Evolutionary conservation across 1,140 invertebrate genomes (phyloP), one percentile per base, ranked within the genome.

Genomic region (Caenorhabditis latens): DNA sequence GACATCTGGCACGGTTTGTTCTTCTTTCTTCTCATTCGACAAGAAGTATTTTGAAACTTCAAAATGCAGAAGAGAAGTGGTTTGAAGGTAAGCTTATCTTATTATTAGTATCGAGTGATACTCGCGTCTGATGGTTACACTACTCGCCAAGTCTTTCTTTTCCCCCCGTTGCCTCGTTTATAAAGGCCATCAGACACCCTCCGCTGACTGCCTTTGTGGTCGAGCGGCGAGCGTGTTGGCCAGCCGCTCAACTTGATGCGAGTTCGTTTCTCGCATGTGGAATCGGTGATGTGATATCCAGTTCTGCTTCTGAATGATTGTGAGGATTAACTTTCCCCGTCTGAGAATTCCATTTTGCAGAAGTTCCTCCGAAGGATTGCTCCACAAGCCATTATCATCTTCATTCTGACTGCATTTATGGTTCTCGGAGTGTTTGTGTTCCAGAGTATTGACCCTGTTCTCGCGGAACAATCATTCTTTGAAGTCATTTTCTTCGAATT

Each of bases 251-350:
- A 48, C 16, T 21, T 21, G 13, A 13, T 79, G 71, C 71, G 71
- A 50, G 71, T 79, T 79, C 71, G n/a, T 16, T 53, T 13, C 71
- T 79, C 71, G 71, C 71, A 14, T n/a, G 43, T 21, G 71, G 71
- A 79, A 50, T 79, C 71, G 21, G 65, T 79, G 71, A 79, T 79
- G 71, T 50, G 16, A 79, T 50, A 79, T 79, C 71, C 71, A 79
- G 71, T 79, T 79, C 71, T 79, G 71, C 71, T 79, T 53, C 71
- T 79, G 71, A 79, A 24, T 21, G 3, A 11, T 50, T 79, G 71
- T 79, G 71, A 50, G 53, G 71, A 79, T 79, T 24, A 48, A 24
- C 71, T 79, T 79, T 79, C 71, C 71, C 71, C 71, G 71, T 79
- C 71, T 79, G 71, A 79, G 71, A n/a, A 50, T 79, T n/a, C 71